A percentile compares a stretch with the other conserved stretches of the same genome.
These are phyloP conservation scores for Onthophagus sagittarius DNA, from an alignment of 2,888 invertebrate species.

Conservation along the genomic window DNA sequence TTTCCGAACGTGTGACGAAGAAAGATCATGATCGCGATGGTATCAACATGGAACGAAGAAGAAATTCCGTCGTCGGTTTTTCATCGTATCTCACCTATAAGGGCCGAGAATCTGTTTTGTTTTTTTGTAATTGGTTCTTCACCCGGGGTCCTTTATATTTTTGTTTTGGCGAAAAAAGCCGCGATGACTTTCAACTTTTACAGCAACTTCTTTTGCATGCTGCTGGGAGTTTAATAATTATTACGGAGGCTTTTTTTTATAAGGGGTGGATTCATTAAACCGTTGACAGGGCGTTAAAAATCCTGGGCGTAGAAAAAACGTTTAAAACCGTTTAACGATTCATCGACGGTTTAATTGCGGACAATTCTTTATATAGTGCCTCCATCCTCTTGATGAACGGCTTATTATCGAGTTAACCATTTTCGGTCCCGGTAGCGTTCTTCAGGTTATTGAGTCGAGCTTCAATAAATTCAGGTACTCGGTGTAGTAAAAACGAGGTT, in stretches of 20 bases:
- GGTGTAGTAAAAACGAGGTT: background rate
- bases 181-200: slow-evolving; percentile 23
- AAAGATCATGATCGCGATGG: slow-evolving; percentile 6
- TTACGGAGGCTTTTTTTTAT: slow-evolving; percentile 11
- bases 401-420: background rate
- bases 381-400: background rate
- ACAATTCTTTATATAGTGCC: background rate
- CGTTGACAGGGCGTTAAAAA: slow-evolving; percentile 13
- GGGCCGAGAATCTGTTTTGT: slow-evolving; percentile 26
- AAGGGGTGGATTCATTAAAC: slow-evolving; percentile 14
- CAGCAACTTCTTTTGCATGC: slow-evolving; percentile 5
- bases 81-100: slow-evolving; percentile 27
- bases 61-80: slow-evolving; percentile 29
- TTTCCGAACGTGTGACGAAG: slow-evolving; percentile 13
- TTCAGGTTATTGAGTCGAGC: background rate
- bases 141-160: background rate
- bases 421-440: background rate
- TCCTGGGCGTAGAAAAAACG: background rate
- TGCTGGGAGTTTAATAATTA: slow-evolving; percentile 13
- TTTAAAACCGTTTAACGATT: background rate
- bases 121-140: slow-evolving; percentile 28
- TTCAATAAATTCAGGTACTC: background rate
- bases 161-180: slow-evolving; percentile 17
- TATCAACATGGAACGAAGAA: slow-evolving; percentile 24
- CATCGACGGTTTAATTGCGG: background rate